Percentiles rank a stretch among this genome's conserved stretches.
Evolutionary conservation across 2,797 vertebrate species (phyloP).

Genomic region (Hipposideros larvatus): DNA sequence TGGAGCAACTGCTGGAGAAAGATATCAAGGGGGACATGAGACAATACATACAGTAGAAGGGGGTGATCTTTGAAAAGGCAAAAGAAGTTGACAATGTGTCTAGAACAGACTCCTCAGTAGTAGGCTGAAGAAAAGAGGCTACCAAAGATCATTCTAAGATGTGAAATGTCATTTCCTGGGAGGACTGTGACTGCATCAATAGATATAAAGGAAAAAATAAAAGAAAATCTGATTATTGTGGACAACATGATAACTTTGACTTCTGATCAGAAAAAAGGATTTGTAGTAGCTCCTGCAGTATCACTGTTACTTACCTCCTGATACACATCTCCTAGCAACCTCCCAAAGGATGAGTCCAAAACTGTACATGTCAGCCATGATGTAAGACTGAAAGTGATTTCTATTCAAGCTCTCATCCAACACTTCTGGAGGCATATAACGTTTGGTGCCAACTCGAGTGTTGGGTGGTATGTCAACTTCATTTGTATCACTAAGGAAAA

Average conservation of each 20-base stretch:
- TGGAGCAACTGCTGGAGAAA: background rate
- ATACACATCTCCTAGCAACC: slow-evolving; percentile 95
- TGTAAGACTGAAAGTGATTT: slow-evolving; percentile 97
- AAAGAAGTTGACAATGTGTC: background rate
- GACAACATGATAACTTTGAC: background rate
- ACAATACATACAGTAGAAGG: background rate
- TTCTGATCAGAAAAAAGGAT: background rate
- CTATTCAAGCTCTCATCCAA: slow-evolving; percentile 97
- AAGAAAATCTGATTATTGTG: background rate
- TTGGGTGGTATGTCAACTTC: slow-evolving; percentile 98
- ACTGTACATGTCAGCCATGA: slow-evolving; percentile 99
- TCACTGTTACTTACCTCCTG: slow-evolving; percentile 91
- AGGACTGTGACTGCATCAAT: background rate
- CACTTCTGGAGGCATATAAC: slow-evolving; percentile 98
- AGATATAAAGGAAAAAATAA: background rate
- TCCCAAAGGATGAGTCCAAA: slow-evolving; percentile 99
- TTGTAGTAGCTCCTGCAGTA: background rate
- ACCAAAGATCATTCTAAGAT: background rate
- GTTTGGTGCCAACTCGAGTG: slow-evolving; percentile 97
- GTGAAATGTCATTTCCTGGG: background rate
- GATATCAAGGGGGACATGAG: background rate
- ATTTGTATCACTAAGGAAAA: slow-evolving; percentile 93
- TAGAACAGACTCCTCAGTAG: background rate
- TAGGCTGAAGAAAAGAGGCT: background rate
- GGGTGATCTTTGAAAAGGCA: background rate